Base-by-base conservation (phyloP, 2,888 invertebrate species). In the Melieria crassipennis region DNA sequence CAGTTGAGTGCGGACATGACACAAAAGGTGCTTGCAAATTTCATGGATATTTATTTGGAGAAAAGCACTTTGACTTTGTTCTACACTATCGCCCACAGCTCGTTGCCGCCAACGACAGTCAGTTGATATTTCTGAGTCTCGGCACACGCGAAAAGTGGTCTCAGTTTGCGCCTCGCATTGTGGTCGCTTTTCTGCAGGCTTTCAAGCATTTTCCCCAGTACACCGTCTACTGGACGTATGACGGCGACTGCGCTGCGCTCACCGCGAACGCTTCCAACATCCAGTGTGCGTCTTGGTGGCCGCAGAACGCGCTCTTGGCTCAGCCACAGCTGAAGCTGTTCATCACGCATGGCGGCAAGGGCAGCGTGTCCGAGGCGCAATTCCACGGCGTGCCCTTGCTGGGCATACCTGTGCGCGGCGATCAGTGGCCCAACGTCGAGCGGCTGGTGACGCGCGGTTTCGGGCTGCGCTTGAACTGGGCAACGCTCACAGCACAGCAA, bases 381-480 rank as follows among this genome's bases (percentile, higher is more conserved):
- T 92, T 91, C 84, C 92, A 93, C 80, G 93, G 92, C 4, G 91
- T 93, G 0, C 94, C 94, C 0, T 90, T 93, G 5, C 89, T 94
- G 60, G 91, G 91, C 0, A 88, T 94, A 62, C 93, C 94, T 0
- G 91, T 94, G 0, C 92, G 93, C 84, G 94, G 93, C 76, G 94
- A 94, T 82, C 94, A 94, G 84, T 92, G 92, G 75, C 90, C 91
- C 1, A 94, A 94, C 82, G 91, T 93, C 0, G 91, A 91, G 0
- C 93, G 92, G 85, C 91, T 93, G 0, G 91, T 90, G 84, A 79
- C 87, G 0, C 91, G 91, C 73, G 93, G 92, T 0, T 81, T 79
- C 75, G 84, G 81, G 0, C n/a, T 80, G 5, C 69, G 65, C 1
- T 60, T 83, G 5, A 16, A 79, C 6, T 50, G 73, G 4, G 58